Percentiles rank a stretch among this genome's conserved stretches.
phyloP scores from a whole-genome alignment of 1,140 invertebrate species.

The Metaphire vulgaris region DNA sequence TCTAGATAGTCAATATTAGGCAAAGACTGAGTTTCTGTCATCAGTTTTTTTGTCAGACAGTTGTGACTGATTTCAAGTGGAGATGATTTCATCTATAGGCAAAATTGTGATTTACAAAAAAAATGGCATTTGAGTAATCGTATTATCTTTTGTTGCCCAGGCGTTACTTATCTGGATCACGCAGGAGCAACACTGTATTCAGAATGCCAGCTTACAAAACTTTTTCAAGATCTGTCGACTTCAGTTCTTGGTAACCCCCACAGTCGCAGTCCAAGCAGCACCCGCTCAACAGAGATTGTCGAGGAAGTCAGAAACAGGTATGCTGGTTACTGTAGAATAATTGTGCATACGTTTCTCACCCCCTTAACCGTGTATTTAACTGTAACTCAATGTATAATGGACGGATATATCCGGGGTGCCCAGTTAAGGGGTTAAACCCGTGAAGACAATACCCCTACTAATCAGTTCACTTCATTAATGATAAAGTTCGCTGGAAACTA shows the following conservation, averaged over 20 bases:
- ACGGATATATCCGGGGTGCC: too few relatives aligned
- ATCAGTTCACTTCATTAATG: neutral
- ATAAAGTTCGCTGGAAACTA: neutral
- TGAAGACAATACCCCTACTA: neutral
- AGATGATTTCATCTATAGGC: too few relatives aligned
- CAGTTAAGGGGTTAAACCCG: too few relatives aligned
- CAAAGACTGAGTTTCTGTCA: neutral
- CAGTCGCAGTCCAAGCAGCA: constrained; percentile 63
- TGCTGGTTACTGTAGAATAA: constrained; percentile 31
- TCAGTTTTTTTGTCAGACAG: too few relatives aligned
- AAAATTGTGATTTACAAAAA: too few relatives aligned
- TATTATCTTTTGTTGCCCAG: neutral
- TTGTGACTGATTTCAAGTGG: neutral
- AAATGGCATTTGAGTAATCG: neutral
- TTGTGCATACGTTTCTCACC: neutral
- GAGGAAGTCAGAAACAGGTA: constrained; percentile 73
- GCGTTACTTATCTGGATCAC: constrained; percentile 72
- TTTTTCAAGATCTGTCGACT: constrained; percentile 60
- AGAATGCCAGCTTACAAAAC: constrained; percentile 63
- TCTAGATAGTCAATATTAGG: neutral
- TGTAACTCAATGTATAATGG: too few relatives aligned
- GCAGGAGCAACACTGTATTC: constrained; percentile 78
- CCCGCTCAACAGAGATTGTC: constrained; percentile 67
- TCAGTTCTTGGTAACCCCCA: constrained; percentile 85
- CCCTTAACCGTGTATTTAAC: too few relatives aligned